A percentile compares a stretch with the other conserved stretches of the same genome.
These are phyloP conservation scores for Anagyrus pseudococci DNA, from an alignment of 2,888 invertebrate genomes.

Conservation along the genomic window DNA sequence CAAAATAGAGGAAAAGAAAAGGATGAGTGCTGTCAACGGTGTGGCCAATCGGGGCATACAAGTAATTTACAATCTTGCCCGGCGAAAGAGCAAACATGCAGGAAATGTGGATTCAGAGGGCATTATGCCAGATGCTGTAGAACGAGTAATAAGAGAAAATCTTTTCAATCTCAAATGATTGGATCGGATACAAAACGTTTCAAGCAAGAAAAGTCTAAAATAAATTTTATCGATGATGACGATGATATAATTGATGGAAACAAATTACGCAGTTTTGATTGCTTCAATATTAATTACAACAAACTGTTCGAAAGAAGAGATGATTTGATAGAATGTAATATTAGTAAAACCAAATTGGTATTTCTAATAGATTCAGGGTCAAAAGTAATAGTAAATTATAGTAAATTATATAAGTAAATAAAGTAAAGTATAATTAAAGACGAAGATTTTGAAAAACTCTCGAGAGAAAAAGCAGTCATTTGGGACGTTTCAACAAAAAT, in stretches of 20 bases:
- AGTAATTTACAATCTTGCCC: conserved; percentile 35
- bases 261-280: conserved; percentile 4
- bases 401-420: no score
- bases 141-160: conserved; percentile 10
- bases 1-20: neutral
- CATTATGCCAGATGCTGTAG: conserved; percentile 41
- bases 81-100: conserved; percentile 41
- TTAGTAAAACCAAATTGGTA: conserved; percentile 38
- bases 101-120: conserved; percentile 39
- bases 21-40: neutral
- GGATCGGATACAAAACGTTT: neutral
- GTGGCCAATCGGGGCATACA: neutral
- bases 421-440: conserved; percentile 41
- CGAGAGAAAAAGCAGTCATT: neutral
- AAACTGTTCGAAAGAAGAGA: neutral
- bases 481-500: neutral
- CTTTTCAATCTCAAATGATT: neutral
- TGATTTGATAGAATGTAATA: conserved; percentile 19
- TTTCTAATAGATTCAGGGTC: conserved; percentile 44
- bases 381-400: no score
- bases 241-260: neutral
- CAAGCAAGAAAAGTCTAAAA: neutral
- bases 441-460: conserved; percentile 36
- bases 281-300: neutral
- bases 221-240: neutral